Base-by-base conservation (phyloP, 2,113 vertebrate genomes). In the Emydocephalus ijimae region DNA sequence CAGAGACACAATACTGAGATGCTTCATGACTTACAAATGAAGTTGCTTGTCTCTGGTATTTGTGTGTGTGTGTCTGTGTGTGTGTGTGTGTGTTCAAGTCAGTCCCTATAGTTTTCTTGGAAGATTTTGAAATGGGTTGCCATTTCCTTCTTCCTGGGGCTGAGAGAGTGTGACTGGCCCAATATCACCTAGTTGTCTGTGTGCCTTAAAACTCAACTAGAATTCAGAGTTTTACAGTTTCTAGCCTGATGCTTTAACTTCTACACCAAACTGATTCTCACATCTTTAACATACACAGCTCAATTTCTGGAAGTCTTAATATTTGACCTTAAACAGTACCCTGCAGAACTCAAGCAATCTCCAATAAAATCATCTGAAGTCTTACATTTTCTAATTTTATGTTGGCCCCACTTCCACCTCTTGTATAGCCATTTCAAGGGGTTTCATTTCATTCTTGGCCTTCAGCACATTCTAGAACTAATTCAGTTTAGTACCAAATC, bases 391-490 rank as follows among this genome's bases (percentile, higher is more conserved):
- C 74, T 93, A 57, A 85, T 57, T 95, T 94, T 86, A 15, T 54
- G 87, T 52, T 48, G 1, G 3, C 0, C 39, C 85, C 34, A 90
- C 86, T 6, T 14, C 52, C 2, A 34, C 92, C 59, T 59, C 3
- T 94, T 87, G 56, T 45, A 4, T 23, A 43, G 89, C 55, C 43
- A 21, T 54, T 85, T n/a, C 81, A 89, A 24, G 1, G 91, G 85
- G 89, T 85, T 81, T 92, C 0, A 39, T 85, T 85, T 94, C 92
- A 39, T 91, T 92, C 24, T 91, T 95, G 64, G 64, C 3, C 5
- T 94, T 94, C 90, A 93, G 45, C 90, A 89, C 10, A 4, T 23
- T 92, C 92, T 92, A 14, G 1, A 90, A 55, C 86, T 91, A 90
- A 29, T 88, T 52, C 2, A 52, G 86, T 23, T 88, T 92, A 94